A percentile compares a stretch with the other conserved stretches of the same genome.
These are phyloP conservation scores for Drosophila mayaguana DNA, from an alignment of 2,888 invertebrate species.

Conservation along the genomic window DNA sequence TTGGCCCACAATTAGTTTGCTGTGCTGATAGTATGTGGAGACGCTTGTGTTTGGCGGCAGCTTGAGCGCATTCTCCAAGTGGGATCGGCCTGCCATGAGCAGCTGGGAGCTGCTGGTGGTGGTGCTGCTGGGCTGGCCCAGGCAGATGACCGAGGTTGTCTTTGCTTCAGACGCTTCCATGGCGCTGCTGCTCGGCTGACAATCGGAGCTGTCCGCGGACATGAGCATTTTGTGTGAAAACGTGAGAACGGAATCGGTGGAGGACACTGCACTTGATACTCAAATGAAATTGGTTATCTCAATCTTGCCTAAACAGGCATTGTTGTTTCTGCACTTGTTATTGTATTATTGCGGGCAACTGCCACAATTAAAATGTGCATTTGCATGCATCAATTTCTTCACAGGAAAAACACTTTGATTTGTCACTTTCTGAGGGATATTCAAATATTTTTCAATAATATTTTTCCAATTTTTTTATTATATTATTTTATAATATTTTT, in stretches of 20 bases:
- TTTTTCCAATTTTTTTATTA: not conserved
- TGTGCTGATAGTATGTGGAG: slow-evolving; percentile 83
- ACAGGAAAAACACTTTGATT: slow-evolving; percentile 23
- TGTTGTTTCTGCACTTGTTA: slow-evolving; percentile 47
- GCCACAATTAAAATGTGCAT: slow-evolving; percentile 20
- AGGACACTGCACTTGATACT: slow-evolving; percentile 41
- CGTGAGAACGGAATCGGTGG: slow-evolving; percentile 7
- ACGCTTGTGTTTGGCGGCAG: slow-evolving; percentile 84
- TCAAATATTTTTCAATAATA: not conserved
- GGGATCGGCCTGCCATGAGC: slow-evolving; percentile 78
- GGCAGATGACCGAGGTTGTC: slow-evolving; percentile 81
- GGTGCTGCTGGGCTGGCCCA: slow-evolving; percentile 66
- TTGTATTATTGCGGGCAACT: slow-evolving; percentile 1
- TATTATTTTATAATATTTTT: not conserved
- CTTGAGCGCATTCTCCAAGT: slow-evolving; percentile 83
- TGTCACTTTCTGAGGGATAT: slow-evolving; percentile 19
- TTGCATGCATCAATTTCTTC: slow-evolving; percentile 9
- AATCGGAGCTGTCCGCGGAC: slow-evolving; percentile 85
- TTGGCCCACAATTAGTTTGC: slow-evolving; percentile 69
- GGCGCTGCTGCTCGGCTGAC: slow-evolving; percentile 81
- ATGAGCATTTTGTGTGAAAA: slow-evolving; percentile 83
- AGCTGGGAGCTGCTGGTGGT: slow-evolving; percentile 53
- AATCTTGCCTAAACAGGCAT: slow-evolving; percentile 45
- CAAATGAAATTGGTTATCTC: not conserved
- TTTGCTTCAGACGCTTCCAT: slow-evolving; percentile 60